Evolutionary conservation across 2,888 invertebrate genomes (phyloP).

Genomic region (Chloromyia formosa): DNA sequence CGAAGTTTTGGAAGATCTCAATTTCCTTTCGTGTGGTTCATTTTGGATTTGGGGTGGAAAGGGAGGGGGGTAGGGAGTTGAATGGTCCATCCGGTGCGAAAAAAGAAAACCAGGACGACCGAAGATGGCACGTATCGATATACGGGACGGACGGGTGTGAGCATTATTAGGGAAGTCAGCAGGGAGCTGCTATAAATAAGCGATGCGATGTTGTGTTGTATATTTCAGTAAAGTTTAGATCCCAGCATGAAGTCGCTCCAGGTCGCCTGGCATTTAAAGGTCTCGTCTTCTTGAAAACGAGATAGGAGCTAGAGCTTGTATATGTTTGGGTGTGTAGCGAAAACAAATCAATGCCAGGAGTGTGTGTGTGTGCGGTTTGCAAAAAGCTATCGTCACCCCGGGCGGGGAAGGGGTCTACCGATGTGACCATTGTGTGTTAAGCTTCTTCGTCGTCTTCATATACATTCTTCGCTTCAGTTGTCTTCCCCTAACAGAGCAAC

Average conservation of each 20-base stretch:
- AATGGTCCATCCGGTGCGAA: neutral
- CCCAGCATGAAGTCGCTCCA: neutral
- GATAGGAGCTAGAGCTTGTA: neutral
- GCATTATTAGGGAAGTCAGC: conserved; percentile 1
- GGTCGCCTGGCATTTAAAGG: neutral
- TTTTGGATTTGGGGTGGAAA: neutral
- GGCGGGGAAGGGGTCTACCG: neutral
- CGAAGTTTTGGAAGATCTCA: too few relatives aligned
- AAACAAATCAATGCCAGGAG: conserved; percentile 33
- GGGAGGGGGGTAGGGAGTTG: neutral
- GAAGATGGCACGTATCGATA: neutral
- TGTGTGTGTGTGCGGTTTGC: conserved; percentile 7
- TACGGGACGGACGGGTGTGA: neutral
- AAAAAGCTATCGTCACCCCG: conserved; percentile 12
- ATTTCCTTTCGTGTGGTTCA: too few relatives aligned
- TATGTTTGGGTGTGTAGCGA: conserved; percentile 35
- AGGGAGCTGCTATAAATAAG: conserved; percentile 35
- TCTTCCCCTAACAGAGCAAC: conserved; percentile 20
- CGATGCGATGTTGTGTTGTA: conserved; percentile 5
- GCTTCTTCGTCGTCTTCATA: conserved; percentile 1
- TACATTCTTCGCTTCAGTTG: too few relatives aligned
- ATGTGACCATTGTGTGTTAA: neutral
- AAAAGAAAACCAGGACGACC: neutral
- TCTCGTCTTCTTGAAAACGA: neutral
- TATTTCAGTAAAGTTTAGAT: neutral